Base-by-base conservation (phyloP, 2,888 invertebrate genomes). In the Mylabris sibirica region DNA sequence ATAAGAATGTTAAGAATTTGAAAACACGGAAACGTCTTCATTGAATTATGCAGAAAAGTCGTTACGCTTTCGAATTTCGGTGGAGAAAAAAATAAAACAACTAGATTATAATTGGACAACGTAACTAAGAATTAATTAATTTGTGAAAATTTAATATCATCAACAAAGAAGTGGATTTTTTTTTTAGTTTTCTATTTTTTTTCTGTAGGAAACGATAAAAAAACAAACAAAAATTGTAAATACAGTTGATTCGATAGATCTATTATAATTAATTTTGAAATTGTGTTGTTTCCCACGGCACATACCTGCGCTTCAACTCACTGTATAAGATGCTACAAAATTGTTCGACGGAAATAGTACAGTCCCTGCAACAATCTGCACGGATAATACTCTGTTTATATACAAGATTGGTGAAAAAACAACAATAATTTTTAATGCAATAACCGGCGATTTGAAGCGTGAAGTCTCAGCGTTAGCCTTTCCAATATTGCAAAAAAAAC, bases 201-300 rank as follows among this genome's bases (percentile, higher is more conserved):
- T 24, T 26, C 9, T 22, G 17, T 24, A 63, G 44, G 60, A 60
- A 60, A 70, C 63, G 72, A 34, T 70, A 71, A 59, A 64, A 68
- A 67, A 67, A 65, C 63, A 68, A 73, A 71, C 67, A 60, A 41
- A 22, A 44, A 44, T 44, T 44, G 12, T 49, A 49, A 49, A 49
- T 20, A 49, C 20, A 77, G 77, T 80, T 80, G 78, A 79, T 82
- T 82, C 82, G 80, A 83, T 84, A 84, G 83, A 83, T 82, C 81
- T 82, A 82, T 82, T 82, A 79, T 82, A 82, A 83, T 83, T 83
- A 83, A 83, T 81, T 82, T 82, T 77, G 79, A 81, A 81, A 81
- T 82, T 82, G 80, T 83, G 80, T 80, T 76, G 78, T 80, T 84
- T 84, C 84, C 83, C 84, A 84, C 84, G 84, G 82, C 78, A 72